These are phyloP conservation scores for Epinotia ramella DNA, from an alignment of 2,888 invertebrate genomes.

Conservation along the genomic window DNA sequence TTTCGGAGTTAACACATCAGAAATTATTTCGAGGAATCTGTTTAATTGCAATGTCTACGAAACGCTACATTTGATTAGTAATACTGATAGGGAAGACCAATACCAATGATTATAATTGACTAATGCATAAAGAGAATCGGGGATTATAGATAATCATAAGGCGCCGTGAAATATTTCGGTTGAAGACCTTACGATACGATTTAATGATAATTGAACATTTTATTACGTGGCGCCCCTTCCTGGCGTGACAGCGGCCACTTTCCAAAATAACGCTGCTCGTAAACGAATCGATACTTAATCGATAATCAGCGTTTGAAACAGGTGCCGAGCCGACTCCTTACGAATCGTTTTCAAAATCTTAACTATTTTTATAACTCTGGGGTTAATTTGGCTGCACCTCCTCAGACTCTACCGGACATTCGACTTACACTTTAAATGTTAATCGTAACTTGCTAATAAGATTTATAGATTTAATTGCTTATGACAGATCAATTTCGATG, in stretches of 20 bases:
- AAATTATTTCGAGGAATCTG: slow-evolving; percentile 27
- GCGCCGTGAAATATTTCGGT: slow-evolving; percentile 42
- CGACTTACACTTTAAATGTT: slow-evolving; percentile 30
- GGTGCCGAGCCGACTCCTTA: slow-evolving; percentile 29
- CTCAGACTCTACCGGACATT: slow-evolving; percentile 2
- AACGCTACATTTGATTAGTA: slow-evolving; percentile 20
- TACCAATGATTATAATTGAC: slow-evolving; percentile 41
- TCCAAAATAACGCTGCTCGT: slow-evolving; percentile 47
- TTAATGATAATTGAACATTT: slow-evolving; percentile 48
- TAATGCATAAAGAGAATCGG: slow-evolving; percentile 37
- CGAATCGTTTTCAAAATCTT: slow-evolving; percentile 19
- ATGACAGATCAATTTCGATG: slow-evolving; percentile 50
- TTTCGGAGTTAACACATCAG: slow-evolving; percentile 6
- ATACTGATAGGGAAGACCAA: slow-evolving; percentile 39
- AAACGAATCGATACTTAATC: slow-evolving; percentile 45
- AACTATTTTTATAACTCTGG: slow-evolving; percentile 32
- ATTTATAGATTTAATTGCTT: slow-evolving; percentile 47
- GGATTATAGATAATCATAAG: slow-evolving; percentile 40
- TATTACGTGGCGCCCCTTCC: slow-evolving; percentile 47
- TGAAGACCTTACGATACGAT: slow-evolving; percentile 35
- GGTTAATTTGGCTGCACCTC: slow-evolving; percentile 33
- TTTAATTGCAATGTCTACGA: slow-evolving; percentile 7
- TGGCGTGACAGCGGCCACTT: slow-evolving; percentile 49
- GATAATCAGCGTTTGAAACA: slow-evolving; percentile 43
- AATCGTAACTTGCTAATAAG: slow-evolving; percentile 42